A percentile compares a stretch with the other conserved stretches of the same genome.
These are phyloP conservation scores for Speoplatyrhinus poulsoni DNA, from an alignment of 2,113 vertebrate species.

Conservation along the genomic window DNA sequence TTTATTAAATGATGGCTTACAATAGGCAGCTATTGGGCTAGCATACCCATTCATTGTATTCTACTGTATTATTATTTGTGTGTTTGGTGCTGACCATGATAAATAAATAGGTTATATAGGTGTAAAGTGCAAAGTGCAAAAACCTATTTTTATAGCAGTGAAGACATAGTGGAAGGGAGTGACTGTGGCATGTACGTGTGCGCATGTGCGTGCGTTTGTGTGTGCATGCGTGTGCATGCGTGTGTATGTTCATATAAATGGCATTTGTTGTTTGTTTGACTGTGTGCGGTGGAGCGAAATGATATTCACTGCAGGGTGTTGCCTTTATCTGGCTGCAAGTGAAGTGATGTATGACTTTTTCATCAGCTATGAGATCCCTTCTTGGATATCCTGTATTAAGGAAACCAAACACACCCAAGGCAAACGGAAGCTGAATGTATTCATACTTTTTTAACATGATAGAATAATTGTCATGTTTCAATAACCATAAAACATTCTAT, in stretches of 20 bases:
- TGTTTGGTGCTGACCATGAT: too few relatives aligned
- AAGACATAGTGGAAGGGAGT: conserved; percentile 32
- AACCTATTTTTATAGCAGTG: conserved; percentile 37
- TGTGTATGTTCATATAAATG: conserved; percentile 4
- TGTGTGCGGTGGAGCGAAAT: conserved; percentile 18
- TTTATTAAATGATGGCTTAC: too few relatives aligned
- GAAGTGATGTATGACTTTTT: conserved; percentile 5
- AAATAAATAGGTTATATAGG: too few relatives aligned
- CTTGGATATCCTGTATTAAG: too few relatives aligned
- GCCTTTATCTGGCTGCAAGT: not conserved
- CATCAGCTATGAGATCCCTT: not conserved
- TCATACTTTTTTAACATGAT: too few relatives aligned
- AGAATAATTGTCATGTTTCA: too few relatives aligned
- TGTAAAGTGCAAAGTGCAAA: conserved; percentile 41
- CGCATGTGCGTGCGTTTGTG: conserved; percentile 3
- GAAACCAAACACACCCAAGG: too few relatives aligned
- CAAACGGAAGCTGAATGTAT: too few relatives aligned
- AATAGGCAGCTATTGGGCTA: too few relatives aligned
- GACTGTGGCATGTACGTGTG: conserved; percentile 14
- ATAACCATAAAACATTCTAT: too few relatives aligned
- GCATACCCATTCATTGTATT: too few relatives aligned
- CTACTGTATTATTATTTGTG: too few relatives aligned
- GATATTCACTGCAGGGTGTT: not conserved
- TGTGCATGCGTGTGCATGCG: not conserved
- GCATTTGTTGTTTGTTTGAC: not conserved